Base-by-base conservation (phyloP, 1,140 invertebrate genomes). In the Aphelenchoides avenae region DNA sequence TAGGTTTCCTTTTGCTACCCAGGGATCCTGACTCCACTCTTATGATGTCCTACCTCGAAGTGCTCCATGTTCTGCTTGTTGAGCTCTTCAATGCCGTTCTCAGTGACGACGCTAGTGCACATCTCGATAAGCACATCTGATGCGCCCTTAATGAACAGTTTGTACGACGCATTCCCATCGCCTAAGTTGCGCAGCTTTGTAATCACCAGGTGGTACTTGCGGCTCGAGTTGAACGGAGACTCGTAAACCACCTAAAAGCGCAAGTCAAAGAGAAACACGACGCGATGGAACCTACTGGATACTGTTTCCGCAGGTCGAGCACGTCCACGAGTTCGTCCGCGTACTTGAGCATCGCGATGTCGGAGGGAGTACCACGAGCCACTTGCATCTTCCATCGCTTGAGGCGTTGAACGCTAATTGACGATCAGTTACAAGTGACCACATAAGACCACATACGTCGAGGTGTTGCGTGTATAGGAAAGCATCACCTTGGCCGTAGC, bases 161-260 rank as follows among this genome's bases (percentile, higher is more conserved):
- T 55, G 44, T 73, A 73, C 44, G 60, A 56, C 30, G 54, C 47
- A 39, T 66, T 34, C 7, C 40, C 50, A 20, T 53, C 58, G 15
- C 20, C 31, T 31, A 70, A 27, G 6, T 42, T 39, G 30, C 42
- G 24, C 27, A 44, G 41, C 31, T 55, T 48, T 11, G 50, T 60
- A 39, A 73, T 60, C 15, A 76, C 55, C 50, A 74, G 41, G 46
- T 76, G 73, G 27, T 46, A 74, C 51, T 74, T 74, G 33, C 71
- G 57, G 27, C 56, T 55, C 5, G 71, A 74, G 33, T 74, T 74
- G 43, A 74, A 74, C 5, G 71, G 71, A 49, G 76, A 71, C 48
- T 74, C 71, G 42, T 70, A 76, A 11, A 75, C 57, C 26, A 72
- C 50, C 57, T 72, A 39, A 51, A 70, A 47, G 29, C 24, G n/a